Base-by-base conservation (phyloP, 2,888 invertebrate genomes). In the Lasioglossum lativentre region DNA sequence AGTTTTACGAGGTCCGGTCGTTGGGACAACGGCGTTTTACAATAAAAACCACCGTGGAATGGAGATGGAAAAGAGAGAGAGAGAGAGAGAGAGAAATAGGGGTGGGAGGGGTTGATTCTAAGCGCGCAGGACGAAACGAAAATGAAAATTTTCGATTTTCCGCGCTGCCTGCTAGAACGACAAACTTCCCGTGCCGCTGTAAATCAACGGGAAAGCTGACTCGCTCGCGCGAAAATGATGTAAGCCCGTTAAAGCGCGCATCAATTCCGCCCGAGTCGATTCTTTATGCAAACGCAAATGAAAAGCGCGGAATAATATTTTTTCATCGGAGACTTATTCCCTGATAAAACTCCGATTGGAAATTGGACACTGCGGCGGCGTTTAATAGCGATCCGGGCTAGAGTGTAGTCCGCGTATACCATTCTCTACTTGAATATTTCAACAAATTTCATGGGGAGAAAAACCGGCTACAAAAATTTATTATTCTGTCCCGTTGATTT, bases 121-220 rank as follows among this genome's bases (percentile, higher is more conserved):
- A 56, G 56, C 56, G 56, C n/a, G 56, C 10, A n/a, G 63, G 19
- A 30, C 63, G 63, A 30, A 63, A 63, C 30, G 63, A 63, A 63
- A 59, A 59, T 59, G 59, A 59, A 59, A 63, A 63, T 63, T 63
- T 63, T 63, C 63, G 63, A 63, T 63, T 63, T 63, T 63, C 63
- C 63, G 30, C 63, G 63, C 63, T 30, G 30, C 16, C 63, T 63
- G 63, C 30, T 30, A 63, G 63, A 63, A 63, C 63, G 63, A 63
- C 63, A 63, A 63, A 63, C 63, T 63, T 30, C 30, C 63, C 63
- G 63, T 30, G 63, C 63, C 30, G 19, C 63, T 63, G 63, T 63
- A 63, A 63, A 63, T 63, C 63, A 63, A 30, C 63, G 63, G 30
- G 63, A 63, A 63, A 63, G 63, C 63, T 63, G 63, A 63, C 63